phyloP scores from a whole-genome alignment of 2,888 invertebrate species.

The Syrphus vitripennis region DNA sequence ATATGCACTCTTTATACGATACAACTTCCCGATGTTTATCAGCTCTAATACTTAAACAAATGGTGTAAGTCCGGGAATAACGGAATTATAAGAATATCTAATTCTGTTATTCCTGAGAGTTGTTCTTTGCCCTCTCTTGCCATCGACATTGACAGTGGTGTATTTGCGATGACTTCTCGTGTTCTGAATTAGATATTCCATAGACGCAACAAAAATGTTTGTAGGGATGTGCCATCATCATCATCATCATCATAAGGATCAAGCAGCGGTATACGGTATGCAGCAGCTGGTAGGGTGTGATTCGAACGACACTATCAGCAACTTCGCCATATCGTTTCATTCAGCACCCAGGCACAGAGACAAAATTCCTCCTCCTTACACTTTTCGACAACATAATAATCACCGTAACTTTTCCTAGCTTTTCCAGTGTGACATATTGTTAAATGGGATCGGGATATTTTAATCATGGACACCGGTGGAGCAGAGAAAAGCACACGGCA shows the following conservation, averaged over 20 bases:
- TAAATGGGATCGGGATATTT: slow-evolving; percentile 63
- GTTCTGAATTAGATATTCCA: slow-evolving; percentile 61
- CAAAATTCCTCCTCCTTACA: not conserved
- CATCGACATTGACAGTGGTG: not conserved
- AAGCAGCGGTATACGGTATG: not conserved
- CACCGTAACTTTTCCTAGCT: slow-evolving; percentile 8
- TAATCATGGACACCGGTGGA: slow-evolving; percentile 43
- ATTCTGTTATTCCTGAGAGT: slow-evolving; percentile 27
- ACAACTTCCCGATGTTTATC: not conserved
- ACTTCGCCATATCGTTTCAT: not conserved
- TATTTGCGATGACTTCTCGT: slow-evolving; percentile 17
- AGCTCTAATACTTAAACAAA: slow-evolving; percentile 58
- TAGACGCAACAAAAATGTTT: slow-evolving; percentile 24
- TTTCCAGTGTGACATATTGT: slow-evolving; percentile 48
- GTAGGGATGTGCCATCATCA: not conserved
- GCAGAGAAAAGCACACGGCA: not conserved
- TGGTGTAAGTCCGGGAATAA: slow-evolving; percentile 13
- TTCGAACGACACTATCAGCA: slow-evolving; percentile 34
- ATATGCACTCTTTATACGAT: slow-evolving; percentile 28
- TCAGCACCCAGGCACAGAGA: not conserved
- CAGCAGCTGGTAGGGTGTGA: slow-evolving; percentile 46
- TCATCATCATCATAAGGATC: not conserved
- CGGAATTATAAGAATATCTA: slow-evolving; percentile 21
- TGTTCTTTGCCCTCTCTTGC: not conserved
- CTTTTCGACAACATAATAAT: not conserved